Conservation (phyloP, 2,888 invertebrate genomes). For the Xestia ashworthii region DNA sequence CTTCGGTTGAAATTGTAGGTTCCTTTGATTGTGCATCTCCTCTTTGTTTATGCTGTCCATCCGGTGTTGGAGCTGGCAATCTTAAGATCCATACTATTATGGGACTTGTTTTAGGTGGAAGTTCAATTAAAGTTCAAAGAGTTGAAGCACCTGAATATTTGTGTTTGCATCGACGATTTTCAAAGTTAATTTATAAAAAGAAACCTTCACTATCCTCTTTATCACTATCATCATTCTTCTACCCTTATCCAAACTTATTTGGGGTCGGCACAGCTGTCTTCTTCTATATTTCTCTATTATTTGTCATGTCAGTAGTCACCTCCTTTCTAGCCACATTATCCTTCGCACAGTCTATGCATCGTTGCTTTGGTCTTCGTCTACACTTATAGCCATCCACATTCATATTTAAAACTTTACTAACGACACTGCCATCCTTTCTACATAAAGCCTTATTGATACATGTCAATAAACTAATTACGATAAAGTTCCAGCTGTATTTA, state of each 20-base stretch:
- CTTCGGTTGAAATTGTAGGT: slow-evolving; percentile 29
- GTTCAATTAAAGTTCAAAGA: slow-evolving; percentile 6
- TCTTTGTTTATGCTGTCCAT: slow-evolving; percentile 52
- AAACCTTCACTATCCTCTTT: neutral
- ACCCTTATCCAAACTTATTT: neutral
- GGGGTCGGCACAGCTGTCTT: neutral
- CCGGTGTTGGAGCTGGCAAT: slow-evolving; percentile 43
- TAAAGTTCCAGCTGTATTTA: slow-evolving; percentile 54
- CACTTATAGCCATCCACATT: neutral
- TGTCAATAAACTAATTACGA: slow-evolving; percentile 50
- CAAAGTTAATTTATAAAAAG: neutral
- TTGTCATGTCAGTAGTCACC: neutral
- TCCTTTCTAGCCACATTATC: neutral
- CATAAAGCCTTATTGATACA: slow-evolving; percentile 11
- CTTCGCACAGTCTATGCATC: neutral
- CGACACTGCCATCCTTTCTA: neutral
- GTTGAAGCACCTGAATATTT: slow-evolving; percentile 3
- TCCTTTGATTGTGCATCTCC: slow-evolving; percentile 52
- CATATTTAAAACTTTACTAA: neutral
- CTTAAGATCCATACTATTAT: slow-evolving; percentile 15
- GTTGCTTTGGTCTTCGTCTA: neutral
- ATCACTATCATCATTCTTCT: neutral
- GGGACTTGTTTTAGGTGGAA: slow-evolving; percentile 12
- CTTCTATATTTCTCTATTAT: neutral
- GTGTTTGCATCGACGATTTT: neutral